phyloP scores from a whole-genome alignment of 2,113 vertebrate genomes.

The Rhea pennata region DNA sequence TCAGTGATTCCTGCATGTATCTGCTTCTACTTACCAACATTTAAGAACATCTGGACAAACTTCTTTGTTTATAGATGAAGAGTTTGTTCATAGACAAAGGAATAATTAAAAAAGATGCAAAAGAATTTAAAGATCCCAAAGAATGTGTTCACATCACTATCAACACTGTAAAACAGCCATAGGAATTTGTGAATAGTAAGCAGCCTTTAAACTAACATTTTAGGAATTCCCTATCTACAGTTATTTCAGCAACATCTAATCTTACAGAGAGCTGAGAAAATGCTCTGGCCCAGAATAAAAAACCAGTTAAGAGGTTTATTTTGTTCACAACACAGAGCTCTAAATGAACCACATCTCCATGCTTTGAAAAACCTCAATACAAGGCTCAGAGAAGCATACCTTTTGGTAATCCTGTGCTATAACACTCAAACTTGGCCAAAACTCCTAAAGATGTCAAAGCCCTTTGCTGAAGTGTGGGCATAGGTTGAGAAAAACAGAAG shows the following conservation, averaged over 20 bases:
- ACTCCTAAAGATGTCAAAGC: not conserved
- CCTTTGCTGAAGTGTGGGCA: not conserved
- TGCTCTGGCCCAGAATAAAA: not conserved
- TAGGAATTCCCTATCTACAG: not conserved
- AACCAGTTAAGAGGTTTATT: not conserved
- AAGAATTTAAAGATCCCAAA: not conserved
- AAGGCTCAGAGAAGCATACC: not conserved
- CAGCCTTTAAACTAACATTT: not conserved
- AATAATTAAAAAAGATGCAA: rapidly evolving
- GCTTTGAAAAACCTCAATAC: not conserved
- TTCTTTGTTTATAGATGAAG: not conserved
- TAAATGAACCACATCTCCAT: not conserved
- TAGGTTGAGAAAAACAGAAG: not conserved
- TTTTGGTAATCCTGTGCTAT: not conserved
- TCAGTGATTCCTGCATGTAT: not conserved
- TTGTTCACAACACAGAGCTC: not conserved
- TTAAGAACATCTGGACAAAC: not conserved
- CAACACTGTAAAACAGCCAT: not conserved
- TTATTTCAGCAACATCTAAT: not conserved
- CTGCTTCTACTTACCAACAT: not conserved
- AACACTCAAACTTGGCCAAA: not conserved
- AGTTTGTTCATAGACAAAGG: not conserved
- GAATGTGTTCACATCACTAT: not conserved
- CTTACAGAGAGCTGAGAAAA: not conserved
- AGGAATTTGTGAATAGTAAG: not conserved